phyloP scores from a whole-genome alignment of 2,113 vertebrate species.

The Oostethus manadensis region DNA sequence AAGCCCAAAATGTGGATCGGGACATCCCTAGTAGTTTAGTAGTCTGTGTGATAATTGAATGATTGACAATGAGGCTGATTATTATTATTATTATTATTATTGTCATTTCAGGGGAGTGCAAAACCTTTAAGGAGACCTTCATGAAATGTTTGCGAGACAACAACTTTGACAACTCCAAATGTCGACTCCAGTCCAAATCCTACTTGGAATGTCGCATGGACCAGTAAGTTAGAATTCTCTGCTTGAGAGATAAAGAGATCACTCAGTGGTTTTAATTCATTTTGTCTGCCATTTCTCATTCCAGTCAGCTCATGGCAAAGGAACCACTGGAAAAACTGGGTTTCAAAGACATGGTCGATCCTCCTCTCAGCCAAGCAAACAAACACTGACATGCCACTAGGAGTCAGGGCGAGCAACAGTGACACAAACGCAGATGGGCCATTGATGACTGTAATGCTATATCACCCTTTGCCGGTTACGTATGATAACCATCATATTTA shows the following conservation, averaged over 20 bases:
- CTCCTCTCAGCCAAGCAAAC: constrained; percentile 51
- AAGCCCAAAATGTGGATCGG: no score
- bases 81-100: not conserved
- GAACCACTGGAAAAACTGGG: constrained; percentile 89
- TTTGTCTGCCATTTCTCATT: not conserved
- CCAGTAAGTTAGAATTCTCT: constrained; percentile 57
- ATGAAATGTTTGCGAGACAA: constrained; percentile 83
- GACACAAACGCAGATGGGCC: not conserved
- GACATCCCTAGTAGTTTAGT: no score
- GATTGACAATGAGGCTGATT: not conserved
- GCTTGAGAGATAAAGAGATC: not conserved
- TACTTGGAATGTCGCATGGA: constrained; percentile 94
- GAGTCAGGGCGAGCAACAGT: no score
- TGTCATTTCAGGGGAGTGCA: constrained; percentile 80
- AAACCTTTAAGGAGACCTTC: constrained; percentile 83
- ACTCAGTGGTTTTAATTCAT: not conserved
- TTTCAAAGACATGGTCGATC: constrained; percentile 79
- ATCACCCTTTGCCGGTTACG: not conserved
- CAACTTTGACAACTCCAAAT: constrained; percentile 77
- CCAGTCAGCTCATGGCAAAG: constrained; percentile 87
- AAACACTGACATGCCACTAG: constrained; percentile 27
- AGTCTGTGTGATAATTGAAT: no score
- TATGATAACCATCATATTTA: no score
- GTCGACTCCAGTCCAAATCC: constrained; percentile 81
- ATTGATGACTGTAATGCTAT: no score